Conservation (phyloP, 2,113 vertebrate genomes). For the Vulpes lagopus region DNA sequence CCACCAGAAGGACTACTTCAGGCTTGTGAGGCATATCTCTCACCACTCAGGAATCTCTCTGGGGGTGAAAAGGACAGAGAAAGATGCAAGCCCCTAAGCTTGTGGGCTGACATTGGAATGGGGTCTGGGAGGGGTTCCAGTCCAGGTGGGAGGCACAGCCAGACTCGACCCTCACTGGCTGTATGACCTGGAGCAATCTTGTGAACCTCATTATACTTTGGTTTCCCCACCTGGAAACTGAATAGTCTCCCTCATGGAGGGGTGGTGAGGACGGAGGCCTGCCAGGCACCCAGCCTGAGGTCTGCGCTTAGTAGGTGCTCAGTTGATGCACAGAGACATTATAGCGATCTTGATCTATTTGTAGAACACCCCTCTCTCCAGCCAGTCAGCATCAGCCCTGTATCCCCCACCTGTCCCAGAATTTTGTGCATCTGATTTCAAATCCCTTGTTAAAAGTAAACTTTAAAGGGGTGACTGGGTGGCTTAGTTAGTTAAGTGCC, state of each 20-base stretch:
- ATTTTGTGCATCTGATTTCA: not conserved
- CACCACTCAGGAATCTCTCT: not conserved
- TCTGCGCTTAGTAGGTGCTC: not conserved
- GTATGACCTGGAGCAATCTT: not conserved
- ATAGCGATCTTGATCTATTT: not conserved
- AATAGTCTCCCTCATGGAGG: not conserved
- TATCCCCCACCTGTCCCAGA: not conserved
- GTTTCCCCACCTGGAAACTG: not conserved
- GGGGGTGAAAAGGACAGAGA: not conserved
- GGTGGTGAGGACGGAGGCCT: accelerated
- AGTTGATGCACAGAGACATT: accelerated
- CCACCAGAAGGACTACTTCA: not conserved
- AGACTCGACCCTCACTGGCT: accelerated
- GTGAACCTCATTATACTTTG: not conserved
- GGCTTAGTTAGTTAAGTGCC: not conserved
- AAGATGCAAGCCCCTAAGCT: not conserved
- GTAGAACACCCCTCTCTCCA: not conserved
- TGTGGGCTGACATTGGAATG: not conserved
- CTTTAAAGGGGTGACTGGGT: not conserved
- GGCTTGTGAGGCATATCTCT: accelerated
- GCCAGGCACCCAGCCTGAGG: not conserved
- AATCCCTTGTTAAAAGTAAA: constrained; percentile 60
- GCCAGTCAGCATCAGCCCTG: not conserved
- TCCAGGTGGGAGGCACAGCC: not conserved
- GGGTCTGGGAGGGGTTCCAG: not conserved